Evolutionary conservation across 2,888 invertebrate species (phyloP).

Genomic region (Yponomeuta sedellus): DNA sequence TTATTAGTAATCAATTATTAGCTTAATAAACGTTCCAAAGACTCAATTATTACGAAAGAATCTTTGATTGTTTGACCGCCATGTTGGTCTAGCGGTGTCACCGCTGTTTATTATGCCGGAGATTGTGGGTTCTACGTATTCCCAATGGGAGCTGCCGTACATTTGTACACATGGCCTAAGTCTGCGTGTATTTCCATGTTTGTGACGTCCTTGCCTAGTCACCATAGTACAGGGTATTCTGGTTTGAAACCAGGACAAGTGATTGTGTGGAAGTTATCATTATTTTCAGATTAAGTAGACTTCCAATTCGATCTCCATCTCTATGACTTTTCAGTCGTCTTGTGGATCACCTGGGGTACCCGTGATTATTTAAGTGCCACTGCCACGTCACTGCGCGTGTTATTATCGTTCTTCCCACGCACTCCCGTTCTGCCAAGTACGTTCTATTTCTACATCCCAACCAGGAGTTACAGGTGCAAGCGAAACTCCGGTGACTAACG

Average conservation of each 20-base stretch:
- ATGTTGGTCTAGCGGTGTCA: no score
- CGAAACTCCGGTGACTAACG: slow-evolving; percentile 32
- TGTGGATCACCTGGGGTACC: background rate
- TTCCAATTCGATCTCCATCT: background rate
- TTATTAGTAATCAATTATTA: background rate
- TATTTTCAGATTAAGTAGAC: background rate
- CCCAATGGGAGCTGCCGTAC: no score
- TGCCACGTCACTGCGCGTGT: background rate
- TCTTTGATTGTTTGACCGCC: no score
- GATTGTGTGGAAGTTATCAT: no score
- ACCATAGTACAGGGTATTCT: no score
- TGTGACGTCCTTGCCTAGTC: no score
- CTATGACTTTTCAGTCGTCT: background rate
- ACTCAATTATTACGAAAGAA: background rate
- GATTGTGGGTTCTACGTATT: no score
- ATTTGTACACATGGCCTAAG: no score
- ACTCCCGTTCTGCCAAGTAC: slow-evolving; percentile 32
- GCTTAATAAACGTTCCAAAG: background rate
- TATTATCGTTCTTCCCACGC: slow-evolving; percentile 8
- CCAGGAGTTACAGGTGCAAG: slow-evolving; percentile 32
- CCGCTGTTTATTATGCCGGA: no score
- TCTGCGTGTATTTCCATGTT: no score
- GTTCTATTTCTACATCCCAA: slow-evolving; percentile 28
- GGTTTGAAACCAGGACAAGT: no score
- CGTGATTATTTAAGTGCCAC: background rate